phyloP scores from a whole-genome alignment of 2,113 vertebrate genomes.

The Benitochromis conjunctus region DNA sequence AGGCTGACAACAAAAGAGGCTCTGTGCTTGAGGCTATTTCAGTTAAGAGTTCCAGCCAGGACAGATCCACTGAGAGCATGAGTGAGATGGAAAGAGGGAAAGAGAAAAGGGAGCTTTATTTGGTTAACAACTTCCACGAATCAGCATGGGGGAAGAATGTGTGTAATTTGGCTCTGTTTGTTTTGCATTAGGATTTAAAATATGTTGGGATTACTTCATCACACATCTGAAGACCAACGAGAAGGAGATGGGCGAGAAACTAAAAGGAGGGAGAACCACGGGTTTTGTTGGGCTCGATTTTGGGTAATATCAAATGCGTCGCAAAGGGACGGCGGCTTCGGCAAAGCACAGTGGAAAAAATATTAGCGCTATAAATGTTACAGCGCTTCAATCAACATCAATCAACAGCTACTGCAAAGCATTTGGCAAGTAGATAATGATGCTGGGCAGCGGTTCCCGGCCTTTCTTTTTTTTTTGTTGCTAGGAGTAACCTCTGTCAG shows the following conservation, averaged over 20 bases:
- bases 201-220: slow-evolving; percentile 56
- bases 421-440: slow-evolving; percentile 1
- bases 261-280: not conserved
- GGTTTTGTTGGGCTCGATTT: slow-evolving; percentile 2
- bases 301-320: slow-evolving; percentile 37
- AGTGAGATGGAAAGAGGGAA: slow-evolving; percentile 35
- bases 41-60: slow-evolving; percentile 61
- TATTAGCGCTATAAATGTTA: not conserved
- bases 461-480: not conserved
- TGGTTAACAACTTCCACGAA: slow-evolving; percentile 55
- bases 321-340: slow-evolving; percentile 4
- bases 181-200: slow-evolving; percentile 64
- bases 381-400: slow-evolving; percentile 14
- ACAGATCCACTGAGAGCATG: slow-evolving; percentile 60
- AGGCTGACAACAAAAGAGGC: slow-evolving; percentile 64
- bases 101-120: slow-evolving; percentile 47
- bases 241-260: slow-evolving; percentile 33
- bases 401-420: not conserved
- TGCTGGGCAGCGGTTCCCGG: not conserved
- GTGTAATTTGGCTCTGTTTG: slow-evolving; percentile 57
- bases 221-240: slow-evolving; percentile 36
- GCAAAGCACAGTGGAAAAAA: not conserved
- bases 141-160: slow-evolving; percentile 44
- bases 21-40: slow-evolving; percentile 63
- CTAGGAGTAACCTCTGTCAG: not conserved